A percentile compares a stretch with the other conserved stretches of the same genome.
Conservation (phyloP, 2,797 vertebrate species). For the Acipenser transmontanus region DNA sequence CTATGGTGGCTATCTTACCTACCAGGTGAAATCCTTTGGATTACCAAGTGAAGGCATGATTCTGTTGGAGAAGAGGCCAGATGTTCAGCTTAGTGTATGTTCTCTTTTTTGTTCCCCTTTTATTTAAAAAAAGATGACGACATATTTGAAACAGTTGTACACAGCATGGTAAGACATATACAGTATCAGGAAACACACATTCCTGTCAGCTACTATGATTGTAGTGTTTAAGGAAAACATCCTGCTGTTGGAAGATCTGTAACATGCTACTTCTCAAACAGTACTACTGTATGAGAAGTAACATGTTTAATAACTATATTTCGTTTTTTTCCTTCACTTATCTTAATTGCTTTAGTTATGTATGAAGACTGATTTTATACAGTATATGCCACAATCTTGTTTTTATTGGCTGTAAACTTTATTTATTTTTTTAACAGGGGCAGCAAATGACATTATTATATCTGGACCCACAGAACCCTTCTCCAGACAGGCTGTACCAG, state of each 20-base stretch:
- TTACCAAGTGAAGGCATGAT: slow-evolving; percentile 84
- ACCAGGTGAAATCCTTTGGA: slow-evolving; percentile 86
- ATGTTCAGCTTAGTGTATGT: slow-evolving; percentile 74
- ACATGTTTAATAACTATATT: too few species aligned
- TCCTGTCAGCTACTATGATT: too few species aligned
- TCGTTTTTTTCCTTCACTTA: too few species aligned
- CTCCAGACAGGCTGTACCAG: slow-evolving; percentile 73
- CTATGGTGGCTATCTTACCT: slow-evolving; percentile 83
- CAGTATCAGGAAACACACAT: too few species aligned
- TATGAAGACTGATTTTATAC: too few species aligned
- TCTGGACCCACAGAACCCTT: slow-evolving; percentile 56
- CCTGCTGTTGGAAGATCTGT: not conserved
- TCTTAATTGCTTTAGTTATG: too few species aligned
- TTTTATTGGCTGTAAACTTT: not conserved
- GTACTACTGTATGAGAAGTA: too few species aligned
- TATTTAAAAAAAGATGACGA: too few species aligned
- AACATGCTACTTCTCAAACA: too few species aligned
- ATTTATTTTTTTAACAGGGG: slow-evolving; percentile 48
- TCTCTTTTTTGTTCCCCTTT: not conserved
- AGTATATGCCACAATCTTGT: not conserved
- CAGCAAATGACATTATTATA: slow-evolving; percentile 67
- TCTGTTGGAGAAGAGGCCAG: slow-evolving; percentile 67
- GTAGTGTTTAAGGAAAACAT: too few species aligned
- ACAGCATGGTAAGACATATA: too few species aligned
- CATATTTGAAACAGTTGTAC: too few species aligned